Base-by-base conservation (phyloP, 2,113 vertebrate genomes). In the Oncorhynchus clarkii region DNA sequence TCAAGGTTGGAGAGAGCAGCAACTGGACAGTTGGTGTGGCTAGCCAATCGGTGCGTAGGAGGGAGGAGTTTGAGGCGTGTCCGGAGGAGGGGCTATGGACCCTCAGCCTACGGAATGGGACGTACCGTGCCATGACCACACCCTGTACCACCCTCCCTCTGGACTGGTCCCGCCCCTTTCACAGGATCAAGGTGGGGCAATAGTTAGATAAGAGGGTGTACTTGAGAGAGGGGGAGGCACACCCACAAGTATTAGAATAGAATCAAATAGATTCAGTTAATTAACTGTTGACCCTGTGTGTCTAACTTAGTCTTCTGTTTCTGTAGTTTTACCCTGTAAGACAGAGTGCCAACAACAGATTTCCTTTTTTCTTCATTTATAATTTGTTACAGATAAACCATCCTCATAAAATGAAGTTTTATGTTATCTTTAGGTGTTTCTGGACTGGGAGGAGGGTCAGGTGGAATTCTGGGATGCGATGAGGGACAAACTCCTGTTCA, bases 11-110 rank as follows among this genome's bases (percentile, higher is more conserved):
- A 27, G 68, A 79, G 66, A 74, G 69, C 51, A 34, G 18, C 29
- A 74, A 75, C 34, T 91, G 88, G 88, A 86, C 67, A 1, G 20
- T 86, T 0, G 88, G 86, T 26, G 84, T 88, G 27, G 82, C 84
- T 24, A 34, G 67, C 71, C 62, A 64, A 11, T 86, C 78, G 5
- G 0, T 78, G 7, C 70, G 60, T 12, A 71, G 72, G 34, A 6
- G 5, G 22, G 3, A 49, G 45, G 20, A 49, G 71, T 77, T 67
- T 51, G 80, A 79, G 49, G 31, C 27, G 5, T 81, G 75, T 71
- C 78, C 81, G 22, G 82, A 76, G 49, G 77, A 68, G 2, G 82
- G 84, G 26, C 72, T 88, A 22, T 89, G 85, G 84, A 82, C 82
- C 59, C 74, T 90, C 69, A 73, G 81, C 57, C 73, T 82, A 49